Base-by-base conservation (phyloP, 2,113 vertebrate species). In the Petaurus breviceps region DNA sequence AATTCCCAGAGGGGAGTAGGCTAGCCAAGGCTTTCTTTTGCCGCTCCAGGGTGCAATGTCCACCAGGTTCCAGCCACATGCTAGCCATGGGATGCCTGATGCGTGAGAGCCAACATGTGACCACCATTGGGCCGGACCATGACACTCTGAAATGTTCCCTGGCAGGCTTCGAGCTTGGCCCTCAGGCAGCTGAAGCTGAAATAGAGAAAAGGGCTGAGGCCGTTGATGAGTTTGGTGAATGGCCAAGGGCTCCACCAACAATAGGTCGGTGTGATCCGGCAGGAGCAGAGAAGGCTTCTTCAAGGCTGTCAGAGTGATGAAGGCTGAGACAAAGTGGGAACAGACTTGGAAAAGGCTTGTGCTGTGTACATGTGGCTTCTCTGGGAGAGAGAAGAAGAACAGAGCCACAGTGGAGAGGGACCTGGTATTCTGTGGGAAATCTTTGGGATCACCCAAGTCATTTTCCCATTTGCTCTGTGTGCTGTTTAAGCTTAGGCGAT, bases 121-220 rank as follows among this genome's bases (percentile, higher is more conserved):
- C 53, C 43, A 9, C 47, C n/a, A 12, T 31, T 49, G 51, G 2
- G 51, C 55, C 50, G 46, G 22, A 53, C 11, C 57, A 55, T 91
- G 7, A 91, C 91, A 51, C 93, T 68, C 95, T 16, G 10, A 61
- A 84, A 10, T 37, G 25, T 46, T 25, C 49, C 91, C 46, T 51
- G 92, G 96, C 92, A 77, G 91, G 37, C 61, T 92, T 92, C 77
- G 55, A 25, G 46, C 77, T 92, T 95, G 95, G 90, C 95, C 95
- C 47, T 51, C 46, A 3, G n/a, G 28, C 46, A 37, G 43, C 61
- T 95, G 51, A 50, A 89, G 77, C 25, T 43, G 93, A 49, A 57
- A 8, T 26, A 24, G 54, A 47, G 50, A 51, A 49, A 14, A 31
- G 68, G 47, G 37, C 68, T 61, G 31, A 96, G 97, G 16, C n/a